These are phyloP conservation scores for Hormiphora californensis DNA, from an alignment of 37 sponge, comb jelly and placozoan species.

Conservation along the genomic window DNA sequence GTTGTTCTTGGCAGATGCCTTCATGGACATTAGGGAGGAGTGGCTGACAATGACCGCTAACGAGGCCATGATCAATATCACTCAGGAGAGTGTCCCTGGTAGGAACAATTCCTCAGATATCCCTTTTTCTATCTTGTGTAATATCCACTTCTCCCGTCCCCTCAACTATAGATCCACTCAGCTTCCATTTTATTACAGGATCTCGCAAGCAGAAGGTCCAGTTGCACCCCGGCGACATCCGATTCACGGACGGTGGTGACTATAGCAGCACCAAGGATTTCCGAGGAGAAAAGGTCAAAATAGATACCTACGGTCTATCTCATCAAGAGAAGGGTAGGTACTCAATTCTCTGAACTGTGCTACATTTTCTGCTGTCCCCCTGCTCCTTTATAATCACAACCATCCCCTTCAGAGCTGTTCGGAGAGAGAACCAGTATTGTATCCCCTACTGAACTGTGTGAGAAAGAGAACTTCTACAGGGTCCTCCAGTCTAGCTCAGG, in stretches of 20 bases:
- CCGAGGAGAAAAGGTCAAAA: not conserved
- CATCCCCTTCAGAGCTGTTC: slow-evolving; percentile 6
- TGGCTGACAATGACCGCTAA: not conserved
- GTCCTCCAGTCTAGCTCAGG: not conserved
- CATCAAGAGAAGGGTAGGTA: not conserved
- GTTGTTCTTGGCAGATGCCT: slow-evolving; percentile 37
- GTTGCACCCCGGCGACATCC: slow-evolving; percentile 34
- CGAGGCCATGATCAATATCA: slow-evolving; percentile 12
- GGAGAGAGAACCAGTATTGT: not conserved
- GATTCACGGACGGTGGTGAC: slow-evolving; percentile 18
- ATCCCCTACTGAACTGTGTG: not conserved
- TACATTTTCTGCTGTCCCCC: not conserved
- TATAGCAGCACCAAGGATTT: not conserved
- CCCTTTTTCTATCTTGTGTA: not conserved
- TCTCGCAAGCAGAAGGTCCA: slow-evolving; percentile 37
- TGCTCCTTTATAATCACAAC: not conserved
- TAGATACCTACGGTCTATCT: not conserved
- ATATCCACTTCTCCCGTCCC: too few relatives aligned
- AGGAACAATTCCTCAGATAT: too few relatives aligned
- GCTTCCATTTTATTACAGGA: slow-evolving; percentile 23
- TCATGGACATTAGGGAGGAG: slow-evolving; percentile 48
- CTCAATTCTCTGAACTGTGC: not conserved
- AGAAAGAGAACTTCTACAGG: slow-evolving; percentile 30
- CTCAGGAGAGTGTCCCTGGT: too few relatives aligned
- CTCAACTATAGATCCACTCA: too few relatives aligned